Base-by-base conservation (phyloP, 2,888 invertebrate genomes). In the Arge pagana region DNA sequence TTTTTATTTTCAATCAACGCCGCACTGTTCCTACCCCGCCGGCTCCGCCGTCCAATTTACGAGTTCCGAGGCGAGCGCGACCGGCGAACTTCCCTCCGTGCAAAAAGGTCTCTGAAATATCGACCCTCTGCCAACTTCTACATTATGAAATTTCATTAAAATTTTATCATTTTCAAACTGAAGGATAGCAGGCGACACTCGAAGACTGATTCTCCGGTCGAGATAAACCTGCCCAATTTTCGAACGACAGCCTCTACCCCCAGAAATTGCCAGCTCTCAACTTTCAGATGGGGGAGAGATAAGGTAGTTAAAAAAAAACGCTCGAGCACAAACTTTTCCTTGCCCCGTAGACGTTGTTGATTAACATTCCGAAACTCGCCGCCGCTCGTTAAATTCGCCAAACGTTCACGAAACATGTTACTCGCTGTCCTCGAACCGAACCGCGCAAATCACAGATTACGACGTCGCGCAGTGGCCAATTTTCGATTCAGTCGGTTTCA, bases 21-120 rank as follows among this genome's bases (percentile, higher is more conserved):
- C n/a, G n/a, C n/a, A n/a, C n/a, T n/a, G n/a, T n/a, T n/a, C n/a
- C n/a, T n/a, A n/a, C n/a, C n/a, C n/a, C n/a, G n/a, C n/a, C n/a
- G n/a, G n/a, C 8, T 26, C 28, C 28, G 28, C 28, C 8, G 28
- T n/a, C 8, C 19, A 26, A 15, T 26, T 40, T 26, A 26, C 16
- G 40, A 23, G 26, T 24, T 26, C 13, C 18, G 23, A 40, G 24
- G 26, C 16, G 5, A 21, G 15, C 28, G 30, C 16, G n/a, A n/a
- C 11, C n/a, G n/a, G 30, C 8, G 31, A 42, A 42, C 30, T 42
- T 42, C 13, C 7, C n/a, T 3, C 11, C 21, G 28, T 13, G 13
- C 16, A 13, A 30, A 42, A 42, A 42, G 42, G 30, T 30, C 30
- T 30, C 42, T 42, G n/a, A 19, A 42, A 42, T 42, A 42, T 42